phyloP scores from a whole-genome alignment of 2,888 invertebrate genomes.

The Diploptera punctata region DNA sequence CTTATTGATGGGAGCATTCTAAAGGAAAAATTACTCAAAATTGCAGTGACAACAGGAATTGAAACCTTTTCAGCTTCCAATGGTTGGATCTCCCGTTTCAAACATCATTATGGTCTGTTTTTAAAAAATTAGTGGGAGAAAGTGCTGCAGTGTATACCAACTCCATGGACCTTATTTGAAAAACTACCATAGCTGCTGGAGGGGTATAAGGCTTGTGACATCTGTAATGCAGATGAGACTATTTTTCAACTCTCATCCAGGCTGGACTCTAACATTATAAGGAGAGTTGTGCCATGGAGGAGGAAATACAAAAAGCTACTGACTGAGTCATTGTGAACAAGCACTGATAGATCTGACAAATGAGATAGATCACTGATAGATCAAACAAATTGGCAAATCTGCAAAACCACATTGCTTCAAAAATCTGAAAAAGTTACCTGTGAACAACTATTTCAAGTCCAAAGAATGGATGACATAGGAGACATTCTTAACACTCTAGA shows the following conservation, averaged over 20 bases:
- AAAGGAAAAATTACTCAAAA: too few species aligned
- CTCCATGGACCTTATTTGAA: not conserved
- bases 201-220: too few species aligned
- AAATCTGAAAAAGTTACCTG: not conserved
- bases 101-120: not conserved
- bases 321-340: not conserved
- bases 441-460: not conserved
- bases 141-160: not conserved
- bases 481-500: not conserved
- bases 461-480: not conserved
- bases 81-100: slow-evolving; percentile 1
- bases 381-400: not conserved
- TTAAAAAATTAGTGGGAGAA: not conserved
- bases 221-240: slow-evolving; percentile 1
- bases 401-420: not conserved
- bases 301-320: not conserved
- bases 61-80: not conserved
- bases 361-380: too few species aligned
- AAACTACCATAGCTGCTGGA: not conserved
- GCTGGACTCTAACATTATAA: not conserved
- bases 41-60: too few species aligned
- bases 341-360: slow-evolving; percentile 5
- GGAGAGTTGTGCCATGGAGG: not conserved
- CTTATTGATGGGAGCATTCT: too few species aligned
- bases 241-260: not conserved